phyloP scores from a whole-genome alignment of 2,888 invertebrate species.

The Nezara viridula region DNA sequence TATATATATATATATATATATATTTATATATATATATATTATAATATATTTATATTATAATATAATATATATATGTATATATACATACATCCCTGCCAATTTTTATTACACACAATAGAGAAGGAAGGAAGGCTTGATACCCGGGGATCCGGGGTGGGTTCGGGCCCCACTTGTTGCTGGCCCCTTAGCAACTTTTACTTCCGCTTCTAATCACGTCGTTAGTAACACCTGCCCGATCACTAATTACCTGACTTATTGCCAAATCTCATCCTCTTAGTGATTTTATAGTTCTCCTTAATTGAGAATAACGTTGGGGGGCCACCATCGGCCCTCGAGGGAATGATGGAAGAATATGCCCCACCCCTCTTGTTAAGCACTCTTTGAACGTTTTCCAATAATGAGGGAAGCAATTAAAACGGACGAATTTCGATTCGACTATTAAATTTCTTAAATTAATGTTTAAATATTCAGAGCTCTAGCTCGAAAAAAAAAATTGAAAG shows the following conservation, averaged over 20 bases:
- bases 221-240: conserved; percentile 28
- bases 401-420: conserved; percentile 1
- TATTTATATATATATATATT: too few relatives aligned
- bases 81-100: too few relatives aligned
- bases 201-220: conserved; percentile 42
- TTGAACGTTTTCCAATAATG: conserved; percentile 23
- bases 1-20: too few relatives aligned
- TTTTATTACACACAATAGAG: background rate
- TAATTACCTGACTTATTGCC: conserved; percentile 39
- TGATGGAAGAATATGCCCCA: background rate
- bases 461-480: too few relatives aligned
- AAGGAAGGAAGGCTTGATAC: background rate
- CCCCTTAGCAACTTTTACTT: conserved; percentile 32
- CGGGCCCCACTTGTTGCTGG: conserved; percentile 7
- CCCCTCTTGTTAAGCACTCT: background rate
- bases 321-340: background rate
- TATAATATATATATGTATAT: too few relatives aligned
- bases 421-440: background rate
- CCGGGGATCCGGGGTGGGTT: background rate
- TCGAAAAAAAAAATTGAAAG: too few relatives aligned
- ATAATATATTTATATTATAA: background rate
- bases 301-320: background rate
- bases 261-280: conserved; percentile 22
- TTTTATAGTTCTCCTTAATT: conserved; percentile 27
- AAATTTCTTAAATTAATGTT: background rate